Evolutionary conservation across 1,140 invertebrate species (phyloP), one percentile per base, ranked within the genome.

Genomic region (Rhagoletis pomonella): DNA sequence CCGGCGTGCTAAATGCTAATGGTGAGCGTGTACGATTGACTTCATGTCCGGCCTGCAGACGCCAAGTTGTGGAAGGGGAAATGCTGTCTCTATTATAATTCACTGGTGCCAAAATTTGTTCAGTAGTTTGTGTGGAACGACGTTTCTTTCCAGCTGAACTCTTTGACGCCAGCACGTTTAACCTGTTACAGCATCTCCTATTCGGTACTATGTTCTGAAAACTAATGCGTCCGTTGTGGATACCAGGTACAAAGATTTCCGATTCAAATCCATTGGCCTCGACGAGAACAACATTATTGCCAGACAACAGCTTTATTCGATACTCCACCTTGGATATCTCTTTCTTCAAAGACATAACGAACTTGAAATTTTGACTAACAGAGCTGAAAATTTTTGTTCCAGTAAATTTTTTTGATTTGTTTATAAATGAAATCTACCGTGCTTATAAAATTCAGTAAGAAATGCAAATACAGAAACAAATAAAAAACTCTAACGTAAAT

Each of bases 221-320:
- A 50, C 88, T 89, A 14, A 92, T 91, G 0, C 90, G 86, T 12
- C 90, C 90, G 3, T 90, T 89, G 7, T 91, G 84, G 47, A 92
- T 92, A 14, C 90, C 89, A 2, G 91, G 91, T 86, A 91, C 87
- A 47, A 92, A 92, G 7, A 92, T 88, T 73, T 92, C 91, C 6
- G 88, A 88, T 44, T 92, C 90, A 55, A 87, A 90, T 19, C 90
- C 90, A 6, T 86, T 58, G 29, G 88, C 89, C 0, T 91, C 89
- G 4, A 92, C 89, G 65, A 92, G 12, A 12, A 92, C 88, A 3
- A 92, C 90, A 87, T 89, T 91, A n/a, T 92, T 89, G 6, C 89
- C 90, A 0, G 91, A 90, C 47, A 92, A 81, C 58, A 92, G 59
- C 73, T 91, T 88, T 58, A 88, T 87, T n/a, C 88, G 85, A 88